A percentile compares a stretch with the other conserved stretches of the same genome.
Evolutionary conservation across 2,888 invertebrate species (phyloP).

Genomic region (Acleris cristana): DNA sequence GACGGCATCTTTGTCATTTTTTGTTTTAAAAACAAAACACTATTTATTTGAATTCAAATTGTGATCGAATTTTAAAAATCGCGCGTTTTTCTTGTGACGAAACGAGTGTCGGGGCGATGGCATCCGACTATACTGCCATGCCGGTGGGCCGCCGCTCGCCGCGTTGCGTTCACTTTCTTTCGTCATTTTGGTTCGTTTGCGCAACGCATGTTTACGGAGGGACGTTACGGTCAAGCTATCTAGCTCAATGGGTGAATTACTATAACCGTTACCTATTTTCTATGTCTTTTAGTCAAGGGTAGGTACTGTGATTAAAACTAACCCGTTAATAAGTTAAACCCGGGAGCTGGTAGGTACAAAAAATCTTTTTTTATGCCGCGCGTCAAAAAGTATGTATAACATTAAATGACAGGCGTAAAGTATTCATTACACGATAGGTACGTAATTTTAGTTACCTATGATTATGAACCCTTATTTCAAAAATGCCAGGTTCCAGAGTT

Average conservation of each 20-base stretch:
- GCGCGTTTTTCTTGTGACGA: conserved; percentile 45
- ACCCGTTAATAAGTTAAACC: too few species aligned
- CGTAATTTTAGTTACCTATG: too few species aligned
- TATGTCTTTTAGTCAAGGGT: too few species aligned
- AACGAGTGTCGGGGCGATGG: conserved; percentile 49
- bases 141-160: conserved; percentile 42
- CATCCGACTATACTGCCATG: conserved; percentile 54
- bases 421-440: too few species aligned
- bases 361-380: too few species aligned
- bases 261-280: not conserved
- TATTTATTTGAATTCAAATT: conserved; percentile 33
- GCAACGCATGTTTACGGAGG: conserved; percentile 56
- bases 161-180: conserved; percentile 79
- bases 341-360: too few species aligned
- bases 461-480: too few species aligned
- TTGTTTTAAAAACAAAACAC: conserved; percentile 24
- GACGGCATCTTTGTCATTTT: conserved; percentile 9
- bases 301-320: too few species aligned
- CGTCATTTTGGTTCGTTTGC: conserved; percentile 70
- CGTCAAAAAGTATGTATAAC: too few species aligned
- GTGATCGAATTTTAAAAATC: conserved; percentile 39
- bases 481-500: too few species aligned
- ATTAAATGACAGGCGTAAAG: too few species aligned
- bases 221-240: conserved; percentile 43
- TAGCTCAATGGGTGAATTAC: conserved; percentile 24